phyloP scores from a whole-genome alignment of 2,888 invertebrate genomes.

The Callyntrura guangdongensis region DNA sequence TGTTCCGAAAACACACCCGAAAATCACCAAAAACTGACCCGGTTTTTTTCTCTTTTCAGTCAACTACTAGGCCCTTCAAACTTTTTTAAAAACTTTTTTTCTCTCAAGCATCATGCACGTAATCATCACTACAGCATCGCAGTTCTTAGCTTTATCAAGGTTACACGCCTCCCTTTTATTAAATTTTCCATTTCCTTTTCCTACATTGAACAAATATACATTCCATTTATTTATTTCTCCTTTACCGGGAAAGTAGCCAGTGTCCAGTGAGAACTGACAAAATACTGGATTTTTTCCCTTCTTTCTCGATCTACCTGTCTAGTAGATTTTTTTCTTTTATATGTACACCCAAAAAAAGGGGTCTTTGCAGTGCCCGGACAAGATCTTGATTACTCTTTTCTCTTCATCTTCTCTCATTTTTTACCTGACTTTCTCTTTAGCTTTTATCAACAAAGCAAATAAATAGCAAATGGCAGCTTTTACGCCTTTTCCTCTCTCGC shows the following conservation, averaged over 20 bases:
- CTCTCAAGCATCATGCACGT: not conserved
- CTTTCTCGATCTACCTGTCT: not conserved
- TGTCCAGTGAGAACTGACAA: not conserved
- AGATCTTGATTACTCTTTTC: too few relatives aligned
- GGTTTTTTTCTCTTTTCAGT: constrained; percentile 3
- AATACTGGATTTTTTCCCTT: not conserved
- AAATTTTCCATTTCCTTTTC: not conserved
- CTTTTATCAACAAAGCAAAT: constrained; percentile 31
- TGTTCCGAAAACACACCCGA: not conserved
- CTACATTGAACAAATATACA: not conserved
- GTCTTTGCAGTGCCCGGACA: too few relatives aligned
- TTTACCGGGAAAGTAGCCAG: not conserved
- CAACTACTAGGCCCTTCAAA: not conserved
- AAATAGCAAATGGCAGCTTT: not conserved
- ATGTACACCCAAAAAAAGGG: too few relatives aligned
- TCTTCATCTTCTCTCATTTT: too few relatives aligned
- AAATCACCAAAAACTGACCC: too few relatives aligned
- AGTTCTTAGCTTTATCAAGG: not conserved
- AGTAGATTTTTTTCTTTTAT: too few relatives aligned
- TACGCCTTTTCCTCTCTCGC: not conserved
- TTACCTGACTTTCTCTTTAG: not conserved
- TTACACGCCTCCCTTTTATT: not conserved
- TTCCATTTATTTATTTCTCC: not conserved
- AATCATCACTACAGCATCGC: too few relatives aligned
- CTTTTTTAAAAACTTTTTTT: not conserved